Conservation (phyloP, 1,140 invertebrate genomes). For the Psix sp. region DNA sequence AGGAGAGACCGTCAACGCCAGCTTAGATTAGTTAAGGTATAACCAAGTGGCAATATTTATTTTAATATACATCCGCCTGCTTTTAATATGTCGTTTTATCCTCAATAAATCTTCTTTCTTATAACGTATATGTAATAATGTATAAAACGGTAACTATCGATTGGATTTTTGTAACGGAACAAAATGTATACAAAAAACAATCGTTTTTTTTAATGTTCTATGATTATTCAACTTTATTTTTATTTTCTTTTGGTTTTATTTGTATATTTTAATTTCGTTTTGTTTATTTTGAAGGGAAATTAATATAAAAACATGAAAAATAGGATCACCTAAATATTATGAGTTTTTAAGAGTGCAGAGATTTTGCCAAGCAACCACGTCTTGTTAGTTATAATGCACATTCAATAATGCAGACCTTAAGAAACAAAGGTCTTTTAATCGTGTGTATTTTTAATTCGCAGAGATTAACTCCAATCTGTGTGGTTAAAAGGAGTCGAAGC, state of each 20-base stretch:
- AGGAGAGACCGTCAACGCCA: slow-evolving; percentile 40
- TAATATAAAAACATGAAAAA: too few species aligned
- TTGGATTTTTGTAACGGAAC: too few species aligned
- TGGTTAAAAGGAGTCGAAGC: slow-evolving; percentile 69
- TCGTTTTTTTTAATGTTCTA: too few species aligned
- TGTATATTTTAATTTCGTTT: too few species aligned
- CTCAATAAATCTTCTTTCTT: slow-evolving; percentile 26
- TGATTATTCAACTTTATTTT: too few species aligned
- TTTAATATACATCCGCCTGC: slow-evolving; percentile 43
- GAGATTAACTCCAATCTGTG: slow-evolving; percentile 67
- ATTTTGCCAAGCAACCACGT: too few species aligned
- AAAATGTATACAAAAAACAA: too few species aligned
- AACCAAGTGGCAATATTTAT: slow-evolving; percentile 60
- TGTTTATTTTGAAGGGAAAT: too few species aligned
- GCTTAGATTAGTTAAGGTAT: slow-evolving; percentile 63
- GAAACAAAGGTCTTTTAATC: neutral
- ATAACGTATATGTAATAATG: neutral
- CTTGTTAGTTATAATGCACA: slow-evolving; percentile 1
- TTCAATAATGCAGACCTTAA: neutral
- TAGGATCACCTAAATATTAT: too few species aligned
- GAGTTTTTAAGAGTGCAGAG: too few species aligned
- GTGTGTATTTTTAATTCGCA: slow-evolving; percentile 52
- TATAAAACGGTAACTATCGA: too few species aligned
- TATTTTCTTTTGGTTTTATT: too few species aligned
- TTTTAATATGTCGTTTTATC: slow-evolving; percentile 39